Base-by-base conservation (phyloP, 2,113 vertebrate genomes). In the Ctenomys sociabilis region DNA sequence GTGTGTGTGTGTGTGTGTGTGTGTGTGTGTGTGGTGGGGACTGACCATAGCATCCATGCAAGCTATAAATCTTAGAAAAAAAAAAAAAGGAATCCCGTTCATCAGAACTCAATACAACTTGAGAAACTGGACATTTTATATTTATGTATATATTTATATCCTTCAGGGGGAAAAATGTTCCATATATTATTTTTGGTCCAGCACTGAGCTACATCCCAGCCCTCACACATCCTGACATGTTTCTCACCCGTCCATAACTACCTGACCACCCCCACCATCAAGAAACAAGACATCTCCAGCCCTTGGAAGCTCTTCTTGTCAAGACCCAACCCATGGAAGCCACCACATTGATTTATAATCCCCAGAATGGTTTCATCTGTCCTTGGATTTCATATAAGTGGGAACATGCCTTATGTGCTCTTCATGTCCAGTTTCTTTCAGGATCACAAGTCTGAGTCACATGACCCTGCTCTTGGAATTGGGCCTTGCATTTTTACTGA, bases 161-260 rank as follows among this genome's bases (percentile, higher is more conserved):
- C 70, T 97, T 82, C 93, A 57, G 94, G 93, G 90, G 91, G 93
- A 95, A 88, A 93, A 96, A 97, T 66, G 97, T 92, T 97, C 72
- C 13, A 0, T 19, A 30, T 37, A 73, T 97, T 97, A 94, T 96
- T 95, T 97, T 96, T 96, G 96, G n/a, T 37, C 52, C 32, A 24
- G 4, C 64, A 26, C 43, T 63, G 45, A 89, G 43, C 43, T 9
- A 43, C n/a, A 54, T 13, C 26, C 54, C n/a, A 21, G 26, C 19
- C 52, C 40, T 83, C 24, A 37, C 11, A 40, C 13, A 35, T 63
- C 35, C 73, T 61, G 52, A 90, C 43, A 10, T 52, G 26, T 14
- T 43, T 52, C 32, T 92, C 19, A 45, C 14, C 52, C 75, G 1
- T 28, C 1, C n/a, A 24, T 7, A 59, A 54, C 52, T 40, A 28